These are phyloP conservation scores for Cepaea hortensis DNA, from an alignment of 2,888 invertebrate species.

Conservation along the genomic window DNA sequence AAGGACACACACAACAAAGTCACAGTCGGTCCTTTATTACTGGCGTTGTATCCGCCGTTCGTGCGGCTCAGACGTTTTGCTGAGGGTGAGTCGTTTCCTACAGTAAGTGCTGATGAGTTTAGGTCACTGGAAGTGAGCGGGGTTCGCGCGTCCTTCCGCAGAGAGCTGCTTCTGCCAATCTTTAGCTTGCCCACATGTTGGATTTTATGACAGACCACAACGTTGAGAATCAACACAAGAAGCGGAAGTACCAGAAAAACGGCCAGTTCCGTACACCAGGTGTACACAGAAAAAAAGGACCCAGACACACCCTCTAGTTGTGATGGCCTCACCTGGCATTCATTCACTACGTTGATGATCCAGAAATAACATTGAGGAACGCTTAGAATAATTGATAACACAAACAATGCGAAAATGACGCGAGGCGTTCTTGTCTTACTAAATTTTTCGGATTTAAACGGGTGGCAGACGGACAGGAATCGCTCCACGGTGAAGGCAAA, in stretches of 20 bases:
- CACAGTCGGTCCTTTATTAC: conserved; percentile 63
- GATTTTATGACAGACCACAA: conserved; percentile 60
- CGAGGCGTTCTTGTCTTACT: conserved; percentile 67
- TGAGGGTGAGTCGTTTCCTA: not conserved
- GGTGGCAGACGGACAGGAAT: conserved; percentile 69
- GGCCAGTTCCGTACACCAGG: conserved; percentile 63
- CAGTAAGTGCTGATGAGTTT: not conserved
- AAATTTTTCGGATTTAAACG: conserved; percentile 69
- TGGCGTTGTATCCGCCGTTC: conserved; percentile 39
- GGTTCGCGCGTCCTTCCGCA: not conserved
- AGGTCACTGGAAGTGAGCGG: not conserved
- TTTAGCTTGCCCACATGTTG: conserved; percentile 45
- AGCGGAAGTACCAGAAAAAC: conserved; percentile 65
- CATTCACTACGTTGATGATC: conserved; percentile 59
- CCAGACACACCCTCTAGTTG: conserved; percentile 46
- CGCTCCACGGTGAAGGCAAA: conserved; percentile 73
- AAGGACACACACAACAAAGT: conserved; percentile 71
- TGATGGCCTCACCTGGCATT: conserved; percentile 47
- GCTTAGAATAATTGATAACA: conserved; percentile 58
- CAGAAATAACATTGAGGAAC: conserved; percentile 72
- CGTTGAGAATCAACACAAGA: conserved; percentile 62
- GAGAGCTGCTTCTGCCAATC: conserved; percentile 29
- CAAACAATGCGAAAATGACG: conserved; percentile 62
- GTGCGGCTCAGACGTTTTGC: conserved; percentile 9
- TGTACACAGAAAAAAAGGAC: conserved; percentile 62